These are phyloP conservation scores for Propithecus perrieri DNA, from an alignment of 2,797 vertebrate genomes.

Conservation along the genomic window DNA sequence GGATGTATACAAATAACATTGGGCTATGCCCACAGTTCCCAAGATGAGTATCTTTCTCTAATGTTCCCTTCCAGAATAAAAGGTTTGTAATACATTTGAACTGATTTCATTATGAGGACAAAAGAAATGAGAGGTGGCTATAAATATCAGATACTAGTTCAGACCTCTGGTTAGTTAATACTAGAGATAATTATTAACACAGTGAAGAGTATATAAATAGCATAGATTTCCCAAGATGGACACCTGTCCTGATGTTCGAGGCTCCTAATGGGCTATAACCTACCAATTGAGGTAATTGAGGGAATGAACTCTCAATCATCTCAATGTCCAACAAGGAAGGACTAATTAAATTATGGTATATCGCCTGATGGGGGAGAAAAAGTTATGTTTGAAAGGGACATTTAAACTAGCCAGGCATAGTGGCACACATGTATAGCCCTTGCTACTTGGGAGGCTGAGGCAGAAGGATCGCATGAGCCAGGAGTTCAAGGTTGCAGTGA, in stretches of 20 bases:
- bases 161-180: background rate
- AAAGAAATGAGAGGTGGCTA: slow-evolving; percentile 7
- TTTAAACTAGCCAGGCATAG: background rate
- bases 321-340: background rate
- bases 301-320: background rate
- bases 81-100: background rate
- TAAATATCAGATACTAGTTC: background rate
- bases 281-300: background rate
- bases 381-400: background rate
- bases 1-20: background rate
- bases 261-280: background rate
- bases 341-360: background rate
- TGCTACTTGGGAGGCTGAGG: background rate
- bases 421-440: background rate
- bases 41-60: background rate
- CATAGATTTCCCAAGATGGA: background rate
- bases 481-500: background rate
- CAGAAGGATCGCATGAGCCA: background rate
- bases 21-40: background rate
- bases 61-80: background rate
- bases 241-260: background rate
- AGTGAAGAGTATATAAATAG: background rate
- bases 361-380: background rate
- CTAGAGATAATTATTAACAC: slow-evolving; percentile 39
- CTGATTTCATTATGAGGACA: background rate